phyloP scores from a whole-genome alignment of 2,888 invertebrate genomes.

The Epinotia ramella region DNA sequence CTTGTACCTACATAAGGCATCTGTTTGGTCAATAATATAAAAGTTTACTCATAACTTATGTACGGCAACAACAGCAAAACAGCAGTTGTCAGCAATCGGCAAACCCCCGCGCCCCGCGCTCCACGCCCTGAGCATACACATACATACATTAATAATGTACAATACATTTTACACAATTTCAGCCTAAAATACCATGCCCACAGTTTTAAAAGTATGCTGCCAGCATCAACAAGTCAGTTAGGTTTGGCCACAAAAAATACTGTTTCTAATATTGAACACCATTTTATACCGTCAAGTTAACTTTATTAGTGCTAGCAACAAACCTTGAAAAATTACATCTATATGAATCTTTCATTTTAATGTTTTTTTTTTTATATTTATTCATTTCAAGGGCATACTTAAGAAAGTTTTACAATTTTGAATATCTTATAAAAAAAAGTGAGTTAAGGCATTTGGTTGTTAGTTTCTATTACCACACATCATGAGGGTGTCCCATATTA shows the following conservation, averaged over 20 bases:
- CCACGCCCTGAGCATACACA: constrained; percentile 84
- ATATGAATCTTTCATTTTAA: neutral
- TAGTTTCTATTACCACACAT: constrained; percentile 69
- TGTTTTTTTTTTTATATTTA: neutral
- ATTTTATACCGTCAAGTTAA: neutral
- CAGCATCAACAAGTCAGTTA: neutral
- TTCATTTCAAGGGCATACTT: constrained; percentile 25
- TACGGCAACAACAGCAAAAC: constrained; percentile 83
- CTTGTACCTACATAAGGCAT: constrained; percentile 64
- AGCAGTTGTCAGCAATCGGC: constrained; percentile 84
- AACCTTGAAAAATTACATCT: neutral
- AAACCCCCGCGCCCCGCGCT: constrained; percentile 80
- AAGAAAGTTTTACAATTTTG: constrained; percentile 22
- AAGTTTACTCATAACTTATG: constrained; percentile 84
- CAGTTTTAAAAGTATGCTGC: neutral
- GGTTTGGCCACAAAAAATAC: neutral
- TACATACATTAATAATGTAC: constrained; percentile 75
- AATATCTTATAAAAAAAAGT: constrained; percentile 27
- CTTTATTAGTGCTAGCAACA: neutral
- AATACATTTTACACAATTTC: constrained; percentile 20
- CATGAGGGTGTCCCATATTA: constrained; percentile 68
- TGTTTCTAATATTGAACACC: neutral
- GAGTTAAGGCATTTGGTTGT: constrained; percentile 56
- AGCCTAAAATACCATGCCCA: constrained; percentile 31
- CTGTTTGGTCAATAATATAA: constrained; percentile 76